Base-by-base conservation (phyloP, 2,113 vertebrate genomes). In the Collichthys lucidus region DNA sequence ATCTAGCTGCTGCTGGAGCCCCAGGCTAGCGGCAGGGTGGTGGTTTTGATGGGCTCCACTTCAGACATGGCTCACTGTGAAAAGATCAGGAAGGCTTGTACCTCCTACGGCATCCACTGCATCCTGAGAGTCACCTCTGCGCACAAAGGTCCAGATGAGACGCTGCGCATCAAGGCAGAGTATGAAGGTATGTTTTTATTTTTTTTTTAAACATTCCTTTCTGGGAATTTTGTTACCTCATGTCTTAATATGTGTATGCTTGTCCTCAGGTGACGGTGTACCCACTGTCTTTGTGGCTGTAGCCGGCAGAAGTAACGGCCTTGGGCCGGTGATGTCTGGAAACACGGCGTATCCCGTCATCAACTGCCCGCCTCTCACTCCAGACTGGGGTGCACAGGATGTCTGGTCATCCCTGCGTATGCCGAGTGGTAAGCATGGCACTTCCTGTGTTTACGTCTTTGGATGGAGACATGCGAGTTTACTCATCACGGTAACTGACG, bases 71-170 rank as follows among this genome's bases (percentile, higher is more conserved):
- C 87, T 72, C 98, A 99, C 92, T 97, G 96, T 91, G 97, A 98
- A 52, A 98, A 98, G 91, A 98, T 98, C 59, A 96, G 90, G 76
- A 97, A 96, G 87, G 96, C 98, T 12, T 99, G 98, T 74, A 60
- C 83, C 74, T 86, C 90, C 26, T 98, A 96, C 42, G 96, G 97
- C 50, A 94, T 99, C 86, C 94, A 95, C 31, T 99, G 98, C 91
- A 74, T 95, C 86, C 95, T 99, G 72, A 90, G 98, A 80, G 95
- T 99, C 86, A 98, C 97, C 17, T 99, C 98, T 22, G 98, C 98
- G n/a, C 97, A 98, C 93, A 99, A 99, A 91, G 98, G 97, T 29
- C 97, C 98, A 17, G 98, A 99, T 86, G 97, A 99, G 94, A 99
- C 98, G 0, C 93, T 99, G n/a, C 96, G 96, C 62, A 99, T 99